These are phyloP conservation scores for Vesta saturnalis DNA, from an alignment of 2,888 invertebrate species.

Conservation along the genomic window DNA sequence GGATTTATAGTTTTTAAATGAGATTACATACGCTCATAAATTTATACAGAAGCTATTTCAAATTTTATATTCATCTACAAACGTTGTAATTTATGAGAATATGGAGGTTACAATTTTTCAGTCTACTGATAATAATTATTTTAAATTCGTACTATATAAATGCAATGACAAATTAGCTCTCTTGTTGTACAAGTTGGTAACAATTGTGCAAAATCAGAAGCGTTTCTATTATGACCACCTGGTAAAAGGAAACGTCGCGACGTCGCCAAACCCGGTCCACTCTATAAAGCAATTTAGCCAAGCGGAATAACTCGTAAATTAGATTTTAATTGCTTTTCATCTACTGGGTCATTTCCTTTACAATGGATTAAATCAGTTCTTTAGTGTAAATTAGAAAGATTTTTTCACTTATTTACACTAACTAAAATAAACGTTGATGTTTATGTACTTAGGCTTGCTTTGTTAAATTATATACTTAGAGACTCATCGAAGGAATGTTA, in stretches of 20 bases:
- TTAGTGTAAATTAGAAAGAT: conserved; percentile 25
- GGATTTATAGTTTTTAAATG: conserved; percentile 49
- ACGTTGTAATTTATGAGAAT: conserved; percentile 21
- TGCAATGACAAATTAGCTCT: conserved; percentile 10
- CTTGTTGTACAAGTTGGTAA: conserved; percentile 20
- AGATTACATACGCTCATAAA: conserved; percentile 46
- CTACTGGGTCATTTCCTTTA: conserved; percentile 40
- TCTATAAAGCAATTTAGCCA: conserved; percentile 40
- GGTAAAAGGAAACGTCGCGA: conserved; percentile 36
- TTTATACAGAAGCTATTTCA: conserved; percentile 24
- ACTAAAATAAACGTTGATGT: no score
- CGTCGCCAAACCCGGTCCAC: conserved; percentile 37
- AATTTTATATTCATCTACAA: conserved; percentile 30
- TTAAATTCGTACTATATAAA: neutral
- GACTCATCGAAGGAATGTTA: no score
- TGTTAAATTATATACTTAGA: no score
- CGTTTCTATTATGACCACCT: conserved; percentile 35
- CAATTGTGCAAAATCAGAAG: conserved; percentile 23
- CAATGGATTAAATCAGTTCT: conserved; percentile 38
- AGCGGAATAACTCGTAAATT: conserved; percentile 44
- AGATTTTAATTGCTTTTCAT: conserved; percentile 47
- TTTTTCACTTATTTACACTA: neutral
- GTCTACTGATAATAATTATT: neutral
- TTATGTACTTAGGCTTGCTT: no score
- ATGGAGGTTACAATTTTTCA: neutral